Evolutionary conservation across 1,140 invertebrate species (phyloP).

Genomic region (Saccostrea echinata): DNA sequence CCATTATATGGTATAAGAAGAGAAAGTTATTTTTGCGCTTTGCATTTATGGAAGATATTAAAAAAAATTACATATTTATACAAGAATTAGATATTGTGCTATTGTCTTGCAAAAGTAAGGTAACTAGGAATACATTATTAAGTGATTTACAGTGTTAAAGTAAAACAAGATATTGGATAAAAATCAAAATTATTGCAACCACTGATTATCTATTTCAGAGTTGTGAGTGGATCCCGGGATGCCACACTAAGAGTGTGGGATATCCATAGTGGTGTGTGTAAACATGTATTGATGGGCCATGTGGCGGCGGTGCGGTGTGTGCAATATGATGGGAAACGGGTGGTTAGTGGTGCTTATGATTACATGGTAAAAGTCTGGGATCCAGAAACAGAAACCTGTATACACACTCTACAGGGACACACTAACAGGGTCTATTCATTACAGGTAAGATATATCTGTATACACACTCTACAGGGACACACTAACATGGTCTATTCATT

Average conservation of each 20-base stretch:
- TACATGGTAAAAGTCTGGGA: constrained; percentile 99
- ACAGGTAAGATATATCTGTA: constrained; percentile 92
- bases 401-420: constrained; percentile 97
- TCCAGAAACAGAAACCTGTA: constrained; percentile 95
- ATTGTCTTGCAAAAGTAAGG: too few relatives aligned
- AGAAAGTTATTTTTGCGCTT: too few relatives aligned
- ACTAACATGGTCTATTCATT: constrained; percentile 99
- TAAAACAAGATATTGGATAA: too few relatives aligned
- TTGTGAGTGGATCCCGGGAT: constrained; percentile 98
- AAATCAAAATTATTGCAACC: too few relatives aligned
- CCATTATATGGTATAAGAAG: too few relatives aligned
- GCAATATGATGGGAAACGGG: constrained; percentile 97
- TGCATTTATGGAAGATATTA: too few relatives aligned
- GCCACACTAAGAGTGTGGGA: constrained; percentile 98
- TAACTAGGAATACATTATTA: too few relatives aligned
- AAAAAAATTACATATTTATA: too few relatives aligned
- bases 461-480: constrained; percentile 97
- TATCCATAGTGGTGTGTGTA: constrained; percentile 93
- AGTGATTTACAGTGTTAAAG: too few relatives aligned
- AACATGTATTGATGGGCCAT: constrained; percentile 96
- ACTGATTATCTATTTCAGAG: constrained; percentile 82
- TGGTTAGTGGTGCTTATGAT: constrained; percentile 96
- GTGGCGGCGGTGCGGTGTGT: constrained; percentile 98
- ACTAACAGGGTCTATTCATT: constrained; percentile 99
- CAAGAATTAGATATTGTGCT: too few relatives aligned